Evolutionary conservation across 1,140 invertebrate species (phyloP), one percentile per base, ranked within the genome.

Genomic region (Drosophila grimshawi): DNA sequence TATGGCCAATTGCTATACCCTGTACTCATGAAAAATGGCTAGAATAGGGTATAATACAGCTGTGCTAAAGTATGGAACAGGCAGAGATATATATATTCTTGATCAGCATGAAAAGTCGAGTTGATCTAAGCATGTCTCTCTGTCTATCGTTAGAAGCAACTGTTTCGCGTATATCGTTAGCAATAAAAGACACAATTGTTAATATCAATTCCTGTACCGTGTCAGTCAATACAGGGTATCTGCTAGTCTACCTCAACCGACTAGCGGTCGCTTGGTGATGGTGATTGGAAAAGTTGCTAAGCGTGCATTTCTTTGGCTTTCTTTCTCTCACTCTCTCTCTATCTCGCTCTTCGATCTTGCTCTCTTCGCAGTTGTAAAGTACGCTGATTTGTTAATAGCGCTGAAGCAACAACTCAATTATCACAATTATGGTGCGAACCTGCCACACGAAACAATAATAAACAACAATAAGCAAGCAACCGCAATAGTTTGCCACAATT

Each of bases 241-340:
- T 19, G 19, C 19, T 19, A 19, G 19, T 19, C 19, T 19, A 19
- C 19, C 19, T 19, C 19, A 19, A 19, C 19, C 19, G 19, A 19
- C 19, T 19, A 19, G 19, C 19, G 19, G 19, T 19, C 19, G 1
- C 19, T 19, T 19, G 19, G 1, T 19, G 60, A 29, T 52, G 53
- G 64, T 70, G 70, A 70, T 75, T 75, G 66, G 29, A 70, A 75
- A 75, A 75, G 67, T 75, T 75, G 41, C 19, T 63, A 29, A 3
- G 35, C 41, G 11, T 5, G 35, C 45, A 11, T 48, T 51, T 35
- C 32, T 29, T 45, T 51, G 29, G n/a, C 32, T 27, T 3, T 37
- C 10, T 19, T 5, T 41, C 51, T 5, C 5, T 2, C 11, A 5
- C 3, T 19, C 7, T 19, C 8, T 33, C 37, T 5, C 10, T 19